phyloP scores from a whole-genome alignment of 2,888 invertebrate species.

The Invenusta paracnida region DNA sequence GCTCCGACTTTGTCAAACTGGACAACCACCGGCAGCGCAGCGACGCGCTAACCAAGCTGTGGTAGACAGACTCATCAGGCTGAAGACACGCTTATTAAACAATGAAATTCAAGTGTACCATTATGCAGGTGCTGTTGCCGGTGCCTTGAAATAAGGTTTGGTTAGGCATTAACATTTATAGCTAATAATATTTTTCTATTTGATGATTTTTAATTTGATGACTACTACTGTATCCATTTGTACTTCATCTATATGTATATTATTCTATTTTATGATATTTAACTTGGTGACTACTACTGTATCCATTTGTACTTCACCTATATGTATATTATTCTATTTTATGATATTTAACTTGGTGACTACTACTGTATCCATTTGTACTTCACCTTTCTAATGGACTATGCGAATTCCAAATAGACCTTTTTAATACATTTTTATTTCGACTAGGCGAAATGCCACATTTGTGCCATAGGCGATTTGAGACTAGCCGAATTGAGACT shows the following conservation, averaged over 20 bases:
- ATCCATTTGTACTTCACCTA: too few relatives aligned
- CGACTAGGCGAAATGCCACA: background rate
- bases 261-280: background rate
- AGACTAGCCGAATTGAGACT: background rate
- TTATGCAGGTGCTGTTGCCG: slow-evolving; percentile 31
- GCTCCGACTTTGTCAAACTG: background rate
- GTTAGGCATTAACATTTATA: slow-evolving; percentile 17
- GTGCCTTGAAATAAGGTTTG: slow-evolving; percentile 9
- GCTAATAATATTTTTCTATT: background rate
- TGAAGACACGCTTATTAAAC: background rate
- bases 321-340: too few relatives aligned
- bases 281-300: background rate
- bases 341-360: background rate
- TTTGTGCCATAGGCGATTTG: background rate
- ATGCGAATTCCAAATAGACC: too few relatives aligned
- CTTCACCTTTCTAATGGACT: too few relatives aligned
- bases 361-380: background rate
- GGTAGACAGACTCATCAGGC: background rate
- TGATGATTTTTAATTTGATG: background rate
- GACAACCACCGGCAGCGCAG: background rate
- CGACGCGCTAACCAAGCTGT: background rate
- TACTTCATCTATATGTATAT: too few relatives aligned
- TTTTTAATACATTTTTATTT: background rate
- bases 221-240: background rate
- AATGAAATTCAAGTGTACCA: background rate